Base-by-base conservation (phyloP, 2,113 vertebrate genomes). In the Meles meles region DNA sequence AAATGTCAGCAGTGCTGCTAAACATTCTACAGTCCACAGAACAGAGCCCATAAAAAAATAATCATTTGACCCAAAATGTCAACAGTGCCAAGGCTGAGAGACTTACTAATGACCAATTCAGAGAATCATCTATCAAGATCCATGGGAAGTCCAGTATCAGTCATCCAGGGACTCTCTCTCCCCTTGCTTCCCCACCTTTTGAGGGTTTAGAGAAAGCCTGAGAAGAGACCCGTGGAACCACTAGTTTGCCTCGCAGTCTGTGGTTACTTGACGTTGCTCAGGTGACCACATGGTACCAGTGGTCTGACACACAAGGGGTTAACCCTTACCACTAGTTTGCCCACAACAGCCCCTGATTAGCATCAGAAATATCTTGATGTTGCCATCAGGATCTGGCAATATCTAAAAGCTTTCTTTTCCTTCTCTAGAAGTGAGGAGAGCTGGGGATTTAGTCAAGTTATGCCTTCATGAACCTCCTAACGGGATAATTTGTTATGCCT, bases 71-170 rank as follows among this genome's bases (percentile, higher is more conserved):
- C 15, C 42, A 76, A 76, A 74, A 59, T 85, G 15, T 42, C 76
- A 85, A 20, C 10, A 34, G 11, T 52, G 27, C 31, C 37, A 72
- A 94, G 29, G 9, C 7, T 71, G 34, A 94, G 29, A 87, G 90
- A 95, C 8, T 85, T 29, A 61, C 81, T 88, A 81, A 87, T 18
- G 77, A 29, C 14, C 47, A 91, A 44, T 76, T 96, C 93, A 96
- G 14, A 65, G 7, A 77, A 34, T 18, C 15, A 49, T 34, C 25
- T 71, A 47, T 84, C 47, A 87, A 93, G 47, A 95, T 55, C 74
- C 7, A 92, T 11, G 25, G 10, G 6, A 94, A 94, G 13, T 57
- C 21, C 44, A 44, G 2, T 27, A 65, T 37, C 25, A n/a, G 25
- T 44, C 52, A 39, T 20, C 39, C 49, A 25, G 29, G 10, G 18